Base-by-base conservation (phyloP, 2,113 vertebrate species). In the Amphiprion percula region DNA sequence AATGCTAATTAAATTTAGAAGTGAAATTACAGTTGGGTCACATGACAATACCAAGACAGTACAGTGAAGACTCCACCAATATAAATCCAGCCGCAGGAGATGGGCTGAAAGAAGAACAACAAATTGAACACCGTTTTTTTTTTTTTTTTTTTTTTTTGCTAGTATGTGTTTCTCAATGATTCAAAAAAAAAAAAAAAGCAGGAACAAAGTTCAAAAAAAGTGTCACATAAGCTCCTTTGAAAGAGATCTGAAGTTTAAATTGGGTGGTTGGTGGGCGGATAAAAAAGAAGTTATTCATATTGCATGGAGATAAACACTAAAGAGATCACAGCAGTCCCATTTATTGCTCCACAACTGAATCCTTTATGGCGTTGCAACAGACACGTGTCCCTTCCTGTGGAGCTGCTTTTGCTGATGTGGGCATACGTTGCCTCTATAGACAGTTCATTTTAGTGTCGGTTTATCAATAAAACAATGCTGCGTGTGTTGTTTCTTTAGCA, bases 1-100 rank as follows among this genome's bases (percentile, higher is more conserved):
- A 93, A 92, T 94, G 91, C 88, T 91, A 95, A 95, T 95, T 87
- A 87, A 77, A 88, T 86, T 59, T 83, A 77, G 83, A 81, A 85
- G 79, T 74, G 55, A 90, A 91, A 93, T 87, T 91, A 89, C 82
- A 86, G 77, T 89, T 86, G 1, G 77, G 82, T 91, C 89, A 90
- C 87, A 86, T 85, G 87, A 50, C 78, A 85, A 79, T 89, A 83
- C 81, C 62, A 62, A 80, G 80, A 89, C 64, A 58, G 65, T 70
- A 50, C 28, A 82, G 67, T 39, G 59, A 85, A 81, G 66, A 61
- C 64, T 83, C 44, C 21, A 2, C 53, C 69, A 61, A 71, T 78
- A 78, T 28, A 64, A 77, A 69, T 5, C 21, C 10, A 82, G 39
- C 63, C 79, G 46, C 71, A 39, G 56, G 73, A 82, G 74, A 72